Conservation (phyloP, 1,140 invertebrate genomes). For the Neodiprion lecontei region DNA sequence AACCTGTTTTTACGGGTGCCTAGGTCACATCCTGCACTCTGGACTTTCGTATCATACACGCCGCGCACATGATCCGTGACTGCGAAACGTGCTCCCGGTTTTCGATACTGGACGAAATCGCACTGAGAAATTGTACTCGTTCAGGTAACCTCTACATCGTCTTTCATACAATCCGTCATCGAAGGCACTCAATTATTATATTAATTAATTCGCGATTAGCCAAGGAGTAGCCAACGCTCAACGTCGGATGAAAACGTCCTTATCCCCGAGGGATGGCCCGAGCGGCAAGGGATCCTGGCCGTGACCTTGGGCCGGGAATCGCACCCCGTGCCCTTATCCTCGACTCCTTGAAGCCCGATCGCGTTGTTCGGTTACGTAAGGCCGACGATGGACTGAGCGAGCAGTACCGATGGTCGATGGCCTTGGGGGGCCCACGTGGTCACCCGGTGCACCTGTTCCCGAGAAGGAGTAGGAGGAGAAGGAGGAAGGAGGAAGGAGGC, state of each 20-base stretch:
- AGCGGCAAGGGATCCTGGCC: constrained; percentile 19
- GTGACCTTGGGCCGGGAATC: constrained; percentile 21
- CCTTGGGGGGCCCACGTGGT: constrained; percentile 45
- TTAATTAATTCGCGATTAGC: too few relatives aligned
- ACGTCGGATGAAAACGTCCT: background rate
- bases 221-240: too few relatives aligned
- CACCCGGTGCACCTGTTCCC: constrained; percentile 28
- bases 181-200: too few relatives aligned
- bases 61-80: constrained; percentile 36
- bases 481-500: constrained; percentile 10
- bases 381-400: constrained; percentile 7
- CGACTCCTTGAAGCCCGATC: constrained; percentile 5
- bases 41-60: too few relatives aligned
- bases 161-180: too few relatives aligned
- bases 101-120: constrained; percentile 44
- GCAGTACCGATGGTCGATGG: constrained; percentile 29
- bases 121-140: constrained; percentile 36
- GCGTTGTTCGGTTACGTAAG: constrained; percentile 17
- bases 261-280: constrained; percentile 13
- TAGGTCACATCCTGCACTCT: too few relatives aligned
- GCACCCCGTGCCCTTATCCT: too few relatives aligned
- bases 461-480: constrained; percentile 16
- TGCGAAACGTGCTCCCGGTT: constrained; percentile 44
- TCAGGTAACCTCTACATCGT: too few relatives aligned
- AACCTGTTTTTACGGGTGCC: too few relatives aligned